Conservation (phyloP, 1,140 invertebrate species). For the Musca vetustissima region DNA sequence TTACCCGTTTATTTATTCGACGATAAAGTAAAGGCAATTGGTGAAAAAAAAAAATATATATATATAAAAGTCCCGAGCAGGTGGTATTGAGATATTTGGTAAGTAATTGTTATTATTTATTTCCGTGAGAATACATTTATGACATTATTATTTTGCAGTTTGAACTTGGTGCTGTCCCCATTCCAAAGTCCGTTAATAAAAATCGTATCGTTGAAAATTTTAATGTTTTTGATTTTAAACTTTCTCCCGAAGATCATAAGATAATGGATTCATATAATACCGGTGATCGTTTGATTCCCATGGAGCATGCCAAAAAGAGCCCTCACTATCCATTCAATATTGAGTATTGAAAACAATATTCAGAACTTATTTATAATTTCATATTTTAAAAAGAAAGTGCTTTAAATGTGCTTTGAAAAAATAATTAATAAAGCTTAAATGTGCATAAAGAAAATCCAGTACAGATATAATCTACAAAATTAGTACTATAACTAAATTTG, state of each 20-base stretch:
- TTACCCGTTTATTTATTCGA: constrained; percentile 69
- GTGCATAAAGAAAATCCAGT: too few relatives aligned
- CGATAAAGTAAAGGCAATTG: constrained; percentile 64
- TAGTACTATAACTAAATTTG: too few relatives aligned
- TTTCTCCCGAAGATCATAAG: constrained; percentile 63
- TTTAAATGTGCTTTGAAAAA: constrained; percentile 16
- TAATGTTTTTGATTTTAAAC: constrained; percentile 75
- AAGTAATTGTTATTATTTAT: constrained; percentile 35
- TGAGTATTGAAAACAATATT: constrained; percentile 35
- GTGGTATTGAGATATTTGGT: constrained; percentile 65
- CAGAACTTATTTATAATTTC: not conserved
- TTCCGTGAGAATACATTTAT: too few relatives aligned
- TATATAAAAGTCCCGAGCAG: constrained; percentile 73
- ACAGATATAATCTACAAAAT: too few relatives aligned
- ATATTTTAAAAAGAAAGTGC: not conserved
- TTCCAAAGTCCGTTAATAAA: constrained; percentile 81
- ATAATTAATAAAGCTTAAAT: not conserved
- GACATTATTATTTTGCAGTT: too few relatives aligned
- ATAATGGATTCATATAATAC: constrained; percentile 63
- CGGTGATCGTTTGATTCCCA: constrained; percentile 48
- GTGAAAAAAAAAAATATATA: constrained; percentile 69
- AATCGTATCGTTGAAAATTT: constrained; percentile 75
- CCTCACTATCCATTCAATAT: constrained; percentile 66
- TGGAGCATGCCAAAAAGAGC: constrained; percentile 56
- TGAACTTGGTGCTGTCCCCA: constrained; percentile 73